These are phyloP conservation scores for Tragelaphus strepsiceros DNA, from an alignment of 2,113 vertebrate species.

Conservation along the genomic window DNA sequence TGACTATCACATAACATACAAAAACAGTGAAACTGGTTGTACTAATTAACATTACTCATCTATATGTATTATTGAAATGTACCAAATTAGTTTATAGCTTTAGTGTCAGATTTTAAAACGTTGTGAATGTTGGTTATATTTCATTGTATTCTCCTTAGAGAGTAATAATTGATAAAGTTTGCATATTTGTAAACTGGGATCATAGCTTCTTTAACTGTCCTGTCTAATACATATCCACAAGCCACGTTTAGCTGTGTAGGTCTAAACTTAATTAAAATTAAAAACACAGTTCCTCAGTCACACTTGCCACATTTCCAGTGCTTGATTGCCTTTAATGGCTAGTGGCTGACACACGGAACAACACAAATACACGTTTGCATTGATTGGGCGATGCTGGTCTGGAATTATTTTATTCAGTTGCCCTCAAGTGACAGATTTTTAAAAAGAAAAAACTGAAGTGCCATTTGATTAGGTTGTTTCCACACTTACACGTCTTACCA, in stretches of 20 bases:
- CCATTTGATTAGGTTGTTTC: background rate
- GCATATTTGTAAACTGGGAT: background rate
- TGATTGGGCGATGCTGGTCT: background rate
- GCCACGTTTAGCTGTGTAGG: background rate
- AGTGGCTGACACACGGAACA: background rate
- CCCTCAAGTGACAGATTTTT: background rate
- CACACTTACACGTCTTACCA: background rate
- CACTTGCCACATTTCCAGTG: background rate
- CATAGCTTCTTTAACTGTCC: background rate
- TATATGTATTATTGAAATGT: background rate
- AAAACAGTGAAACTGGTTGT: conserved; percentile 14
- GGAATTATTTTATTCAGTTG: background rate
- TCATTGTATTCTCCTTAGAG: conserved; percentile 12
- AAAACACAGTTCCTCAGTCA: background rate
- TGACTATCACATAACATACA: background rate
- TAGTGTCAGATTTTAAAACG: background rate
- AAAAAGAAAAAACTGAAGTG: background rate
- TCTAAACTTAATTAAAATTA: conserved; percentile 15
- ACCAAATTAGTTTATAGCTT: conserved; percentile 23
- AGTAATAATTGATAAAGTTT: background rate
- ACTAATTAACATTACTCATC: background rate
- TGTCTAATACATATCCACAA: background rate
- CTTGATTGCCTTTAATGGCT: background rate
- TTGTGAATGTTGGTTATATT: background rate
- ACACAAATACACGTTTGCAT: background rate